phyloP scores from a whole-genome alignment of 2,113 vertebrate species.

The Cololabis saira region DNA sequence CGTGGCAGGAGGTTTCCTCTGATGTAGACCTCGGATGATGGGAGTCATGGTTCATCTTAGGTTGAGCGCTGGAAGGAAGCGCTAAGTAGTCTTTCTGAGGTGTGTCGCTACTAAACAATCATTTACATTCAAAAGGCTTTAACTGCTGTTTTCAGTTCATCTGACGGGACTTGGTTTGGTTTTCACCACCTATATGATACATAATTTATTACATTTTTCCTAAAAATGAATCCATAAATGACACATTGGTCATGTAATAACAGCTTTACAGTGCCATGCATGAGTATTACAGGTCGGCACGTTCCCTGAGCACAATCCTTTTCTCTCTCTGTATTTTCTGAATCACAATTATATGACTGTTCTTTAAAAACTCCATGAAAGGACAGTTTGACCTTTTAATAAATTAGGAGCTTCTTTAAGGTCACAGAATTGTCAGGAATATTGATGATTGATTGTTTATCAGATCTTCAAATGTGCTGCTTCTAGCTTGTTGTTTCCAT shows the following conservation, averaged over 20 bases:
- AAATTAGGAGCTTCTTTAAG: constrained; percentile 6
- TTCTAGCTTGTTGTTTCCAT: background rate
- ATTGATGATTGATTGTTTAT: background rate
- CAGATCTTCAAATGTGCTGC: no score
- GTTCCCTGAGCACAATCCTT: constrained; percentile 4
- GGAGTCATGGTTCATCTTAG: constrained; percentile 74
- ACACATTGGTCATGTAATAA: background rate
- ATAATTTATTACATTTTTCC: constrained; percentile 2
- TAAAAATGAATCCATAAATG: constrained; percentile 14
- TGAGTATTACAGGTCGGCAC: background rate
- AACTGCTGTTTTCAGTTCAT: constrained; percentile 55
- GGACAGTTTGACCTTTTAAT: constrained; percentile 12
- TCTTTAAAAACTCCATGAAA: constrained; percentile 15
- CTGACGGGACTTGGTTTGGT: constrained; percentile 22
- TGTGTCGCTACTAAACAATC: constrained; percentile 52
- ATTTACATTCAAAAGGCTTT: constrained; percentile 49
- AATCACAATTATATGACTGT: constrained; percentile 36
- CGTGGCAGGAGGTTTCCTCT: constrained; percentile 80
- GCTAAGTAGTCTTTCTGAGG: constrained; percentile 1
- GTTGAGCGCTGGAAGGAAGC: constrained; percentile 48
- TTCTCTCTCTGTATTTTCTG: constrained; percentile 15
- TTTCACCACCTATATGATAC: constrained; percentile 41
- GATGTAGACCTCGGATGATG: constrained; percentile 51
- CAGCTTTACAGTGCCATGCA: background rate
- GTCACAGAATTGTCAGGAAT: background rate